These are phyloP conservation scores for Ecliptopera silaceata DNA, from an alignment of 2,888 invertebrate species.

Conservation along the genomic window DNA sequence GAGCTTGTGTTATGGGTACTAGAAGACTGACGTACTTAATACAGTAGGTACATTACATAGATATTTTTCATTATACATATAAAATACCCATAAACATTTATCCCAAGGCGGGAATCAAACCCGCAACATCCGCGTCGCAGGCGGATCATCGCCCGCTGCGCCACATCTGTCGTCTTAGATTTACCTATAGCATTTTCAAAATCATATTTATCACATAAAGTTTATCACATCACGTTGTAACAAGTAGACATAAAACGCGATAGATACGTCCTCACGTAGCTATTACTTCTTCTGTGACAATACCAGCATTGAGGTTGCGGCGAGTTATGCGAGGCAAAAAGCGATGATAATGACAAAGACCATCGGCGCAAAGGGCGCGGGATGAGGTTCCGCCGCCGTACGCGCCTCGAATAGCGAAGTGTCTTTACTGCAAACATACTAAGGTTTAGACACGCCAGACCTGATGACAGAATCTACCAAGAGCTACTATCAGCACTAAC, in stretches of 20 bases:
- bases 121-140: too few relatives aligned
- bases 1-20: too few relatives aligned
- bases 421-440: slow-evolving; percentile 37
- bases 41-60: too few relatives aligned
- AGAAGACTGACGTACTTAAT: too few relatives aligned
- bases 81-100: too few relatives aligned
- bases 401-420: slow-evolving; percentile 73
- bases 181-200: too few relatives aligned
- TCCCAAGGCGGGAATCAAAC: too few relatives aligned
- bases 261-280: slow-evolving; percentile 42
- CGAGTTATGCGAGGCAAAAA: slow-evolving; percentile 77
- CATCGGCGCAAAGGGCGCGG: slow-evolving; percentile 75
- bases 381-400: slow-evolving; percentile 60
- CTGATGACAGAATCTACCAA: background rate
- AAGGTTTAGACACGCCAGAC: slow-evolving; percentile 13
- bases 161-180: too few relatives aligned
- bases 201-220: too few relatives aligned
- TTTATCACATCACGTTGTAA: slow-evolving; percentile 19
- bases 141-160: too few relatives aligned
- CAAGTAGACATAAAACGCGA: slow-evolving; percentile 49
- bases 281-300: slow-evolving; percentile 31
- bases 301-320: slow-evolving; percentile 60
- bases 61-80: too few relatives aligned
- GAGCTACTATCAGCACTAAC: too few relatives aligned
- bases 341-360: slow-evolving; percentile 79